A percentile compares a stretch with the other conserved stretches of the same genome.
phyloP scores from a whole-genome alignment of 2,888 invertebrate genomes.

The Lutraria lutraria region DNA sequence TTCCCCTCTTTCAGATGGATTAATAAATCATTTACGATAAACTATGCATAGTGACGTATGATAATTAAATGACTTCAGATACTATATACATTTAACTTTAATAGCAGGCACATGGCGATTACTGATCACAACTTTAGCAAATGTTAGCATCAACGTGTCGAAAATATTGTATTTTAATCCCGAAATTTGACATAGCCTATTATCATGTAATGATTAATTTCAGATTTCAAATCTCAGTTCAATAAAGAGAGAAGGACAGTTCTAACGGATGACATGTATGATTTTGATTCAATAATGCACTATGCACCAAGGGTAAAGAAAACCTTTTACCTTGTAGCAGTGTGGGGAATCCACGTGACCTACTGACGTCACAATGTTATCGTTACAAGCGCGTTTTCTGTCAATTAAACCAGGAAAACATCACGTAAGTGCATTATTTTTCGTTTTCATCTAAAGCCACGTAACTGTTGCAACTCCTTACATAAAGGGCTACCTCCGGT shows the following conservation, averaged over 20 bases:
- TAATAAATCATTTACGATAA: too few relatives aligned
- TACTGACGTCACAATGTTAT: too few relatives aligned
- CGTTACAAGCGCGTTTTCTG: background rate
- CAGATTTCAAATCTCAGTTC: background rate
- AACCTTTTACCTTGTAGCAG: background rate
- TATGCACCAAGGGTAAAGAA: slow-evolving; percentile 10
- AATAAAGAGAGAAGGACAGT: background rate
- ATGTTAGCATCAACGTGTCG: background rate
- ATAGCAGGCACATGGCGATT: background rate
- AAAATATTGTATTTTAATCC: background rate
- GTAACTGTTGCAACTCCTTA: too few relatives aligned
- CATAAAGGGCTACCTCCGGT: too few relatives aligned
- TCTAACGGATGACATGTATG: background rate
- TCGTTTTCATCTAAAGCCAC: too few relatives aligned
- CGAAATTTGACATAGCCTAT: background rate
- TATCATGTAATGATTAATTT: background rate
- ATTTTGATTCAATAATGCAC: slow-evolving; percentile 28
- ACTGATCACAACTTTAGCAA: too few relatives aligned
- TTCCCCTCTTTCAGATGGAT: too few relatives aligned
- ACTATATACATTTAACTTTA: background rate
- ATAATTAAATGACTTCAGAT: too few relatives aligned
- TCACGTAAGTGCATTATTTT: too few relatives aligned
- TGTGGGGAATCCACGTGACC: too few relatives aligned
- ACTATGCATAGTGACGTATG: too few relatives aligned
- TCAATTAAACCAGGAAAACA: too few relatives aligned